Conservation (phyloP, 1,140 invertebrate species). For the Drosophila baimaii region DNA sequence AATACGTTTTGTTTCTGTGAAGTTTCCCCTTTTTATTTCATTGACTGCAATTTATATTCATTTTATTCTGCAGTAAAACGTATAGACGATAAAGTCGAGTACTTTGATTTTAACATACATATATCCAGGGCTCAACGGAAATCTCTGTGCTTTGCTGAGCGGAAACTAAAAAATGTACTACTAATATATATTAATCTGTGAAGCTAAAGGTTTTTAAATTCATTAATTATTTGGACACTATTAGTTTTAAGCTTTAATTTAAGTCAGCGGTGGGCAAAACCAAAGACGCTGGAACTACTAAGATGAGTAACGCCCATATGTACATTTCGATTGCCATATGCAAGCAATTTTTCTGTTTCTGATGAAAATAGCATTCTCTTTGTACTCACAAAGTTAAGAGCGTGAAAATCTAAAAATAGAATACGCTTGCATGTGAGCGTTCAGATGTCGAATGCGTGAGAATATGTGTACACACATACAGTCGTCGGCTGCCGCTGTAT, state of each 20-base stretch:
- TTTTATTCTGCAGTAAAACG: background rate
- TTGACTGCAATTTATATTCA: background rate
- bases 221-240: background rate
- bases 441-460: no score
- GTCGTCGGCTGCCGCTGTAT: no score
- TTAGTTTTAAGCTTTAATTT: background rate
- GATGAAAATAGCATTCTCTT: no score
- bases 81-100: conserved; percentile 8
- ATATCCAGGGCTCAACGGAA: conserved; percentile 1
- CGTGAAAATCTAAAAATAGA: no score
- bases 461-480: no score
- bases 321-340: no score
- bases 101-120: conserved; percentile 1
- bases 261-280: background rate
- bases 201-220: background rate
- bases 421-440: no score
- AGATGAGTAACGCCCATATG: no score
- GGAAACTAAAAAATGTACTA: conserved; percentile 1
- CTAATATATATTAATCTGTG: background rate
- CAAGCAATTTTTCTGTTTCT: no score
- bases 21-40: background rate
- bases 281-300: no score
- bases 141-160: conserved; percentile 3
- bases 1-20: background rate
- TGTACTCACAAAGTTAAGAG: no score